These are phyloP conservation scores for Onchidella celtica DNA, from an alignment of 2,888 invertebrate genomes.

Conservation along the genomic window DNA sequence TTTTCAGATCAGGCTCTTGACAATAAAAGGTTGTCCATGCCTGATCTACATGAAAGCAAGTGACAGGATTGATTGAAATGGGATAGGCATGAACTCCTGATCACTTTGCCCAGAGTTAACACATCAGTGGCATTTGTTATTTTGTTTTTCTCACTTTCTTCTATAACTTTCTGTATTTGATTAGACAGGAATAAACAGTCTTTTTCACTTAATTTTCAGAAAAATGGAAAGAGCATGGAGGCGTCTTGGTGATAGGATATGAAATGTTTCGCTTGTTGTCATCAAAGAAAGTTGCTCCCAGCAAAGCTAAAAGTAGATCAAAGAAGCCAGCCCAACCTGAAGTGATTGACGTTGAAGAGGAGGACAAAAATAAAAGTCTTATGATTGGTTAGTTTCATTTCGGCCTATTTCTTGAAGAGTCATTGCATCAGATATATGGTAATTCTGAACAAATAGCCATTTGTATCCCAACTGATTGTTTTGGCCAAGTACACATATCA, in stretches of 20 bases:
- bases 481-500: too few species aligned
- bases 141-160: not conserved
- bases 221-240: constrained; percentile 93
- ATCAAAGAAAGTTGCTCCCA: constrained; percentile 56
- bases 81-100: not conserved
- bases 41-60: too few species aligned
- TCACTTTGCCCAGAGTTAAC: not conserved
- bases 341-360: constrained; percentile 81
- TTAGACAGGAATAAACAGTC: too few species aligned
- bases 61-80: too few species aligned
- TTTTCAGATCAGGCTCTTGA: too few species aligned
- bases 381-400: constrained; percentile 65
- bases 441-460: too few species aligned
- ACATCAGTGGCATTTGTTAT: not conserved
- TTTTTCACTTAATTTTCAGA: constrained; percentile 73
- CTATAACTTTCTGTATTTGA: too few species aligned
- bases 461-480: too few species aligned
- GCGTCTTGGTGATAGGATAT: constrained; percentile 97
- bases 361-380: constrained; percentile 78
- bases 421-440: too few species aligned
- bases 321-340: constrained; percentile 61
- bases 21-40: too few species aligned
- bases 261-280: constrained; percentile 96
- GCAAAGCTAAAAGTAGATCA: constrained; percentile 33
- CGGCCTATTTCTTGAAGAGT: too few species aligned